Conservation (phyloP, 2,888 invertebrate species). For the Steinernema hermaphroditum region DNA sequence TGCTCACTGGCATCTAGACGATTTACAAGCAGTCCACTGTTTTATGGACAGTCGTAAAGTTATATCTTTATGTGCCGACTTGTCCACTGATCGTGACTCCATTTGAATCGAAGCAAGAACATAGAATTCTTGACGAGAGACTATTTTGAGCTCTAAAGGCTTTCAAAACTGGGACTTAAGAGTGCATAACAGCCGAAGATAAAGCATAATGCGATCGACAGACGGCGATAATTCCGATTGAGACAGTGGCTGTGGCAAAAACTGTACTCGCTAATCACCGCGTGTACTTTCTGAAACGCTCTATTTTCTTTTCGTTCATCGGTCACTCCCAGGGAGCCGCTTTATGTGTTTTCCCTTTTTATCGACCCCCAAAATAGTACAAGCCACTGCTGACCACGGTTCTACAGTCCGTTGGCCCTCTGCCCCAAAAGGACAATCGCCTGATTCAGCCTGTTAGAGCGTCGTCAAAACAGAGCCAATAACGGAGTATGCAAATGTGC, state of each 20-base stretch:
- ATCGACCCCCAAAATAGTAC: background rate
- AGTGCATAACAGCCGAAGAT: too few relatives aligned
- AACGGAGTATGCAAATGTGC: background rate
- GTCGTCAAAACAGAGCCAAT: conserved; percentile 13
- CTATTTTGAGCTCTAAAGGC: too few relatives aligned
- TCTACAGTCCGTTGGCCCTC: background rate
- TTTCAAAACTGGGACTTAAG: too few relatives aligned
- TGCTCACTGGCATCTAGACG: too few relatives aligned
- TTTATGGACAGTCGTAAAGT: too few relatives aligned
- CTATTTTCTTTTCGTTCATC: background rate
- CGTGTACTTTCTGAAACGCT: background rate
- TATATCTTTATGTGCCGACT: too few relatives aligned
- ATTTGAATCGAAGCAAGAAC: too few relatives aligned
- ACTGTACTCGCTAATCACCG: too few relatives aligned
- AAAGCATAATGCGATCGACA: too few relatives aligned
- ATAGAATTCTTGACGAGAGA: too few relatives aligned
- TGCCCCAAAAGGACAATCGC: background rate
- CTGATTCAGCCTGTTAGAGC: background rate
- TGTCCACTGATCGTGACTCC: too few relatives aligned
- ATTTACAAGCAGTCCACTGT: too few relatives aligned
- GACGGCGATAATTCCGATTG: background rate
- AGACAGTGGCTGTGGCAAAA: background rate
- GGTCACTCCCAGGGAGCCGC: background rate
- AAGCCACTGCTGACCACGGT: background rate
- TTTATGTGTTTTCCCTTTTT: background rate